Conservation (phyloP, 2,797 vertebrate genomes). For the Macropodus opercularis region DNA sequence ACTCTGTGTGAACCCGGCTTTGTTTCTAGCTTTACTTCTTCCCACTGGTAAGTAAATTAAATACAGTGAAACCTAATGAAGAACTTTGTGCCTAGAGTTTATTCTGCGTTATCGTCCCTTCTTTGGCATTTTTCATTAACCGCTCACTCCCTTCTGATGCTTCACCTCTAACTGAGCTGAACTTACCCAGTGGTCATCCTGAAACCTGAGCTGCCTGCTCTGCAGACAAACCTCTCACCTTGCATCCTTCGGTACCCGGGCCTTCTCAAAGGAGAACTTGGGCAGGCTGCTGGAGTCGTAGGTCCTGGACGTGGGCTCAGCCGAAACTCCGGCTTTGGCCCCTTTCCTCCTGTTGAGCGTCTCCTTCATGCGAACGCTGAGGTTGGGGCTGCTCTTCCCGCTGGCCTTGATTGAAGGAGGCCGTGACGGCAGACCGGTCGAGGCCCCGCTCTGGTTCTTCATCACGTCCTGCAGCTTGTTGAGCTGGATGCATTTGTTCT, state of each 20-base stretch:
- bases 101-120: no score
- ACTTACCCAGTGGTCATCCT: neutral
- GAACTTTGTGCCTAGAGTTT: no score
- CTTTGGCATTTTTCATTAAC: neutral
- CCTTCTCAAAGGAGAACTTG: conserved; percentile 91
- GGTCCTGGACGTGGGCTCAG: conserved; percentile 88
- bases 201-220: conserved; percentile 2
- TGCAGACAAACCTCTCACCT: conserved; percentile 81
- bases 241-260: conserved; percentile 88
- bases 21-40: neutral
- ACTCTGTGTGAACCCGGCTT: neutral
- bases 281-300: conserved; percentile 84
- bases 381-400: conserved; percentile 72
- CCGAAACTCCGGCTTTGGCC: conserved; percentile 93
- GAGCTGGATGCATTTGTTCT: conserved; percentile 87
- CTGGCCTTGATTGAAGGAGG: conserved; percentile 71
- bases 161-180: neutral
- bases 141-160: conserved; percentile 3
- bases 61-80: neutral
- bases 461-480: conserved; percentile 88
- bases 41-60: no score
- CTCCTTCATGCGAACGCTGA: conserved; percentile 76
- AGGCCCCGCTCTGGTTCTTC: conserved; percentile 60
- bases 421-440: conserved; percentile 10
- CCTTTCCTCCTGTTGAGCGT: conserved; percentile 85